Evolutionary conservation across 2,888 invertebrate genomes (phyloP), one percentile per base, ranked within the genome.

Genomic region (Schizotus pectinicornis): DNA sequence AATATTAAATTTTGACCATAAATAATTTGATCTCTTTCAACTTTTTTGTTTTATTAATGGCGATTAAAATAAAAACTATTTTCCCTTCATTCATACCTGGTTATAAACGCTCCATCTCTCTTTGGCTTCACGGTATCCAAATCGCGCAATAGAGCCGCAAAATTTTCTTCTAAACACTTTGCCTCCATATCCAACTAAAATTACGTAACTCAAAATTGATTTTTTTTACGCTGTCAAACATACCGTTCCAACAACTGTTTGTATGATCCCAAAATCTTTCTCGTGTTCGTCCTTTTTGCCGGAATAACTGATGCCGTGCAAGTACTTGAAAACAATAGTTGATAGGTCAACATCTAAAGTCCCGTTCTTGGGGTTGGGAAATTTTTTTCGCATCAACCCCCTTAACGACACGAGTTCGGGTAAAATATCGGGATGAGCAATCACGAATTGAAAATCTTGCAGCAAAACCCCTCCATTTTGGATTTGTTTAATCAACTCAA

Each of bases 341-440:
- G 74, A 76, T 0, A 94, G 76, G 76, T 94, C 85, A 0, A 80
- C 63, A 51, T 88, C 87, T 12, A 95, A 73, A 0, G 90, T 91
- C 35, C 91, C 92, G 35, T 70, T 64, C 69, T 82, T 83, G 0
- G 85, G 79, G 68, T 84, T 89, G 0, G 95, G 95, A 77, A 92
- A 93, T 68, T 86, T 87, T 60, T 81, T 85, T 71, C 89, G 92
- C 83, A 95, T 81, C 39, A 94, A 74, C 1, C 94, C 94, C 61
- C 92, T 84, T 54, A 95, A 81, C 0, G 85, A 82, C 1, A 91
- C 85, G 34, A 95, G 73, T 48, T 94, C 94, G 0, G 91, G 85
- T 45, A 93, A 76, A 60, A 94, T 90, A 73, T 89, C 88, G 0
- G 91, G 89, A 80, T 94, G 92, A 0, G 92, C 90, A 8, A 95